Evolutionary conservation across 1,140 invertebrate species (phyloP).

Genomic region (Drosophila kohkoa): DNA sequence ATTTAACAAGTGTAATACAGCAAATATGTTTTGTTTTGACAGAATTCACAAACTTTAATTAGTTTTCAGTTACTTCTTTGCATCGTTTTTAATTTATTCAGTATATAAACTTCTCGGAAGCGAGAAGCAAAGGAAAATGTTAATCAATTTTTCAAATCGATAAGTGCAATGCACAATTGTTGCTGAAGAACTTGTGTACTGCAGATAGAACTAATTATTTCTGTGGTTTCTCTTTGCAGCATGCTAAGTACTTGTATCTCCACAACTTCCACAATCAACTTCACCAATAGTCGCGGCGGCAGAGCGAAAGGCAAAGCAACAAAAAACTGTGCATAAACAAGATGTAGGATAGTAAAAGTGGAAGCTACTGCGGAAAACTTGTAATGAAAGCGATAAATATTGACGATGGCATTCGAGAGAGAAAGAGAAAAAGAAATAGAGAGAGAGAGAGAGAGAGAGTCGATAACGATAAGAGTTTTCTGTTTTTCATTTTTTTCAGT

Average conservation of each 20-base stretch:
- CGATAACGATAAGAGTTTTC: conserved; percentile 16
- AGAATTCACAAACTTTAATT: too few species aligned
- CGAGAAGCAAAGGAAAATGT: too few species aligned
- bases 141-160: too few species aligned
- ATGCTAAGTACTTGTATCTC: conserved; percentile 17
- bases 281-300: conserved; percentile 2
- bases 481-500: not conserved
- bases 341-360: not conserved
- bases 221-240: conserved; percentile 21
- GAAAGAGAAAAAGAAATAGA: too few species aligned
- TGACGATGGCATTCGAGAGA: conserved; percentile 17
- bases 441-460: conserved; percentile 8
- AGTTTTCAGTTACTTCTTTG: too few species aligned
- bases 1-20: too few species aligned
- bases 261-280: conserved; percentile 1
- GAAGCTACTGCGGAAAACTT: conserved; percentile 1
- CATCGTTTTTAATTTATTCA: too few species aligned
- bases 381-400: conserved; percentile 25
- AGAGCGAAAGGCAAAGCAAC: conserved; percentile 20
- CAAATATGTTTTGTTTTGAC: too few species aligned
- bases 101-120: too few species aligned
- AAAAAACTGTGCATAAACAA: not conserved
- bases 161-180: too few species aligned
- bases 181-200: too few species aligned
- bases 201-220: not conserved